Base-by-base conservation (phyloP, 2,113 vertebrate species). In the Megaceryle torquata region DNA sequence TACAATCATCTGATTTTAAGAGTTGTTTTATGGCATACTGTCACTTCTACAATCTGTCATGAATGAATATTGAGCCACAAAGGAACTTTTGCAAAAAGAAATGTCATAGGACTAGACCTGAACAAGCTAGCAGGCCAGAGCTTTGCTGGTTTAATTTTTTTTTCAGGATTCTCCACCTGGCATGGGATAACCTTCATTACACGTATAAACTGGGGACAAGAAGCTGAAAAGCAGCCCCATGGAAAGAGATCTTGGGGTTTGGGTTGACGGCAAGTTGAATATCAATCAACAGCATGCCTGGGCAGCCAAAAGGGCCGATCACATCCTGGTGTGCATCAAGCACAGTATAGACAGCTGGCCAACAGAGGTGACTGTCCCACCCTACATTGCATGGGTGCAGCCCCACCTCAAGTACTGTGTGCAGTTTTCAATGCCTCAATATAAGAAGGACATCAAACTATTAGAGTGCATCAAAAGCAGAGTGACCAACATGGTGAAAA, bases 321-420 rank as follows among this genome's bases (percentile, higher is more conserved):
- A 2, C 11, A 21, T 12, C 69, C 48, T 41, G 70, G n/a, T 26
- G 10, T 72, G n/a, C 43, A 39, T 20, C 51, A 31, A 82, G 54
- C 39, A 88, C 44, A 60, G 75, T 1, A 29, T 0, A 43, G 28
- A 5, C 11, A 65, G 33, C 39, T 8, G 2, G 3, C 6, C 0
- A 0, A 68, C 15, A 20, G 22, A 35, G 39, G 18, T 4, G 51
- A 46, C 2, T 51, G 64, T 19, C 39, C 18, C 1, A 3, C 46
- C 31, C 41, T 87, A 28, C 48, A 41, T 18, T 71, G 60, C 35
- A 35, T 31, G 39, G 17, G 3, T 24, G 26, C 13, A 9, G 68
- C 29, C 59, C 31, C 43, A 68, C 48, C n/a, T 84, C 0, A 0
- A 88, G 54, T 59, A 28, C 43, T 39, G 43, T 26, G 54, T 29